phyloP scores from a whole-genome alignment of 2,888 invertebrate species.

The Ophioninae sp. region DNA sequence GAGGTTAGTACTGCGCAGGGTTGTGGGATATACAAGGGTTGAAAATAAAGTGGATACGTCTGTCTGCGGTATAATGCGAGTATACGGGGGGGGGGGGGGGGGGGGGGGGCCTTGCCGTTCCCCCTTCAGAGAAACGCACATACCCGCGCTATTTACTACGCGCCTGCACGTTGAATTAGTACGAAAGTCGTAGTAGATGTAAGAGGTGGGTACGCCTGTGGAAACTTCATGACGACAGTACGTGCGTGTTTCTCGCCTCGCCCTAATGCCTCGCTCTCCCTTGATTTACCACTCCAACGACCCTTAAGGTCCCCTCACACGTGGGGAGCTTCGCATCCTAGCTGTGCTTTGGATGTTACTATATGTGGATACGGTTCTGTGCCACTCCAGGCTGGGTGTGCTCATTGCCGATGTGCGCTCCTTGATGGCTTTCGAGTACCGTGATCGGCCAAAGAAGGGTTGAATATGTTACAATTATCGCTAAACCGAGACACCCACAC shows the following conservation, averaged over 20 bases:
- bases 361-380: background rate
- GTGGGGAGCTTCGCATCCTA: constrained; percentile 42
- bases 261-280: constrained; percentile 61
- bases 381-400: background rate
- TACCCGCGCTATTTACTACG: background rate
- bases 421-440: constrained; percentile 50
- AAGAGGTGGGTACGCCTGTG: constrained; percentile 17
- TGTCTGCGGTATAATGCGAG: constrained; percentile 24
- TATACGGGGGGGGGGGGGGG: background rate
- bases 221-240: constrained; percentile 14
- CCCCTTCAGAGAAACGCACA: constrained; percentile 2
- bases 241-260: constrained; percentile 49
- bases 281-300: constrained; percentile 68
- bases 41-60: constrained; percentile 33
- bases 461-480: constrained; percentile 80
- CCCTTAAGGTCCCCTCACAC: constrained; percentile 68
- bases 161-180: constrained; percentile 33
- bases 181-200: constrained; percentile 26
- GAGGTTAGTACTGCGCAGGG: constrained; percentile 19
- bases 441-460: constrained; percentile 67
- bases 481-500: constrained; percentile 72
- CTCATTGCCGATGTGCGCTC: constrained; percentile 20
- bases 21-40: background rate
- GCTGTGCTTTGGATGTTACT: constrained; percentile 37
- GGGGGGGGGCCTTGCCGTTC: constrained; percentile 6